These are phyloP conservation scores for Chondrosia reniformis DNA, from an alignment of 37 sponge, comb jelly and placozoan genomes.

Conservation along the genomic window DNA sequence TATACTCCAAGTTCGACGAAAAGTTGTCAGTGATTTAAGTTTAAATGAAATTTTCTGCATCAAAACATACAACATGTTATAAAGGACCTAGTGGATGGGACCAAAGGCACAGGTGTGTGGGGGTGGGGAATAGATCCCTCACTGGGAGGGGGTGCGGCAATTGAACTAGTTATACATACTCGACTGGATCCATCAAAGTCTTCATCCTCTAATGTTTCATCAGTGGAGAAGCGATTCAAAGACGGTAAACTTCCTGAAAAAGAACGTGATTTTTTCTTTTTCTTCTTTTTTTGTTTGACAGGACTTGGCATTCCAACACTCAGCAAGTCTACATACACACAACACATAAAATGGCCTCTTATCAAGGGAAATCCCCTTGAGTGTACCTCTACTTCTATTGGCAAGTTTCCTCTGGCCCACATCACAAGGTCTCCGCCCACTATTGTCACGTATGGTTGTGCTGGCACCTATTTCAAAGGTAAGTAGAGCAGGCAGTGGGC, in stretches of 20 bases:
- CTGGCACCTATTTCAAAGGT: slow-evolving; percentile 24
- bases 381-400: slow-evolving; percentile 27
- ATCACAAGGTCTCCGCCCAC: slow-evolving; percentile 37
- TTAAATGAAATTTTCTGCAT: no score
- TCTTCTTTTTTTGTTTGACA: slow-evolving; percentile 1
- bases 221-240: neutral
- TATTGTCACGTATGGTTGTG: slow-evolving; percentile 34
- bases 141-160: no score
- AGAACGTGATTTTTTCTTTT: slow-evolving; percentile 5
- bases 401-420: slow-evolving; percentile 16
- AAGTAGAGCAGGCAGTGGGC: neutral
- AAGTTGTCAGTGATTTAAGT: no score
- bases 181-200: neutral
- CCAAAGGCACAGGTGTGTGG: no score
- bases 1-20: slow-evolving; percentile 4
- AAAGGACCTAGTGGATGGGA: no score
- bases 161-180: neutral
- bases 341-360: neutral
- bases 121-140: no score
- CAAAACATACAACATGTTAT: no score
- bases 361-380: neutral
- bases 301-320: neutral
- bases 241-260: slow-evolving; percentile 9
- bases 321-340: neutral
- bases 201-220: neutral